These are phyloP conservation scores for Zygothrica quintamaculata DNA, from an alignment of 2,888 invertebrate genomes.

Conservation along the genomic window DNA sequence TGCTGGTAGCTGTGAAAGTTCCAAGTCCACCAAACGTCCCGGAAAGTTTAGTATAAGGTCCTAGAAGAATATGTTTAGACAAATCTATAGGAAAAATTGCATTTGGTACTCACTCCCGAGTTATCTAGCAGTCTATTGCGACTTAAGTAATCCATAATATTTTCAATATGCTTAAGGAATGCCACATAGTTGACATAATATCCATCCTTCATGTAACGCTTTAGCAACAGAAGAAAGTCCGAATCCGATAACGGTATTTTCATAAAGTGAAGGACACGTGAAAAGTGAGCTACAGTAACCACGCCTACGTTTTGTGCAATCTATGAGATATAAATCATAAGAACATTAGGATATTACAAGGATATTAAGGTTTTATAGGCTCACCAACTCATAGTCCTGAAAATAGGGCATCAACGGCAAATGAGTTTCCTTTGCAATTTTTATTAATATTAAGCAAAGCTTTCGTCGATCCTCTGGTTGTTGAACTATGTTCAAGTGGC, in stretches of 20 bases:
- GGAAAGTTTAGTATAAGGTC: constrained; percentile 87
- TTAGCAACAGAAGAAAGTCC: constrained; percentile 90
- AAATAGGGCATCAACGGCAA: constrained; percentile 89
- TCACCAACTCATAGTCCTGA: constrained; percentile 84
- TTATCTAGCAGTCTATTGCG: constrained; percentile 85
- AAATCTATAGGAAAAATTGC: background rate
- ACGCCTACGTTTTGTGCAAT: constrained; percentile 90
- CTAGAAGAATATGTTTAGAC: constrained; percentile 67
- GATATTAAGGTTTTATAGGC: constrained; percentile 13
- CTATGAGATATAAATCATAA: too few species aligned
- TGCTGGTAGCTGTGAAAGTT: constrained; percentile 87
- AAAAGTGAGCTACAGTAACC: constrained; percentile 91
- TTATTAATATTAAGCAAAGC: constrained; percentile 89
- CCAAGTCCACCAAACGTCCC: constrained; percentile 88
- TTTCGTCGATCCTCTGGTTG: constrained; percentile 88
- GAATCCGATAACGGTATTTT: constrained; percentile 89
- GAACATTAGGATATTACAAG: background rate
- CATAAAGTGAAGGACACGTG: constrained; percentile 89
- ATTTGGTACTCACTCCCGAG: constrained; percentile 57
- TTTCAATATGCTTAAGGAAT: constrained; percentile 89
- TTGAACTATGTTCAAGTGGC: constrained; percentile 88
- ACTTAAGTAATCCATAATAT: constrained; percentile 87
- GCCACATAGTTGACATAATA: constrained; percentile 92
- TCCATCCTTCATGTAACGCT: constrained; percentile 90
- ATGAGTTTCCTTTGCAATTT: constrained; percentile 88